Evolutionary conservation across 2,113 vertebrate genomes (phyloP).

Genomic region (Laticauda laticaudata): DNA sequence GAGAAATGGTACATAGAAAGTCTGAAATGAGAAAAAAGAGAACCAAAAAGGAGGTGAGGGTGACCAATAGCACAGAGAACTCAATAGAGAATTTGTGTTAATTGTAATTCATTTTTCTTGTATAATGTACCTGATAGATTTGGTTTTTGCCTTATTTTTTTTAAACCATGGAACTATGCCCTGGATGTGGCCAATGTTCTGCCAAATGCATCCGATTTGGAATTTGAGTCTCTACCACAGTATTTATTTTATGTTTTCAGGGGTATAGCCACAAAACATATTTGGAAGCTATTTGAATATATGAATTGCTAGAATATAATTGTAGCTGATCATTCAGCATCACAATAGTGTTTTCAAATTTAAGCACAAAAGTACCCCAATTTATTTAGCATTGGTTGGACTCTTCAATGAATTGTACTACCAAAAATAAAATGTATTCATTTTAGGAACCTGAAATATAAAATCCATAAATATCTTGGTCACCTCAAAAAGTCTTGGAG

Average conservation of each 20-base stretch:
- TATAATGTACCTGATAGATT: neutral
- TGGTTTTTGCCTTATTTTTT: neutral
- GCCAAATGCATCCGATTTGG: neutral
- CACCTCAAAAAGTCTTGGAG: neutral
- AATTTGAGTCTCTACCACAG: neutral
- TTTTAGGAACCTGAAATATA: neutral
- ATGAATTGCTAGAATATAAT: neutral
- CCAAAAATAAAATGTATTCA: neutral
- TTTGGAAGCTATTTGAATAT: neutral
- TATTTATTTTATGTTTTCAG: neutral
- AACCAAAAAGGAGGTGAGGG: neutral
- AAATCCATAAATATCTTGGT: neutral
- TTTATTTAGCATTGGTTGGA: neutral
- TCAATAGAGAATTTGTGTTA: neutral
- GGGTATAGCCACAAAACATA: neutral
- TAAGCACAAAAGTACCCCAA: neutral
- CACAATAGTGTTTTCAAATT: neutral
- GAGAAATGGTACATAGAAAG: neutral
- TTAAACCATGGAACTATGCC: neutral
- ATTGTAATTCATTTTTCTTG: neutral
- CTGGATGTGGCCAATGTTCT: neutral
- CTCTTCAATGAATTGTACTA: neutral
- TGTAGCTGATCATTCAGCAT: neutral
- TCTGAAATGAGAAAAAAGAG: neutral
- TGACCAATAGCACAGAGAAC: neutral